A percentile compares a stretch with the other conserved stretches of the same genome.
Conservation (phyloP, 2,113 vertebrate genomes). For the Isurus oxyrinchus region DNA sequence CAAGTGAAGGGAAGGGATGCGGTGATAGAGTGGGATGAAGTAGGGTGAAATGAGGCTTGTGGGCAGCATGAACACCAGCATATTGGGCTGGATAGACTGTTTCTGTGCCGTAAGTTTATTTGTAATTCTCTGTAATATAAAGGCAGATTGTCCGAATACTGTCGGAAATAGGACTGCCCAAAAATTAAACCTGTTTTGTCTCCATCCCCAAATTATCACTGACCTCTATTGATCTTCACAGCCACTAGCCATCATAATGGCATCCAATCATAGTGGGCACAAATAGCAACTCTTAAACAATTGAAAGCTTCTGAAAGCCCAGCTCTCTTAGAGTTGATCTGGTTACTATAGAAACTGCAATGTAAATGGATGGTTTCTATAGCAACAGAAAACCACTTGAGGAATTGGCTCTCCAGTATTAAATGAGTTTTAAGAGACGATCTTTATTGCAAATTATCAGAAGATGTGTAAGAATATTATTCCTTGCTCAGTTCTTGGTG, state of each 20-base stretch:
- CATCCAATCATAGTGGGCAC: neutral
- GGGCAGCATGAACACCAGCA: neutral
- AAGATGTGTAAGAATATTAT: neutral
- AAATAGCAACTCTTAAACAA: neutral
- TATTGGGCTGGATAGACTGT: neutral
- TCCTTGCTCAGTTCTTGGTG: neutral
- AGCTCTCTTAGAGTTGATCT: neutral
- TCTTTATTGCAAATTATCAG: conserved; percentile 22
- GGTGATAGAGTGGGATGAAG: neutral
- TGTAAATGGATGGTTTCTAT: neutral
- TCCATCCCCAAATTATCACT: neutral
- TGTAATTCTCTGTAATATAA: neutral
- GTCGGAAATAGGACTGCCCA: neutral
- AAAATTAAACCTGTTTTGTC: neutral
- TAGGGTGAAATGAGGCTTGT: neutral
- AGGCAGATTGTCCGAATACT: neutral
- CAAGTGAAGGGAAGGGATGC: neutral
- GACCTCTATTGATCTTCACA: neutral
- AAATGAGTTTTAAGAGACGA: conserved; percentile 16
- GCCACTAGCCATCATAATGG: neutral
- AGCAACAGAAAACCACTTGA: neutral
- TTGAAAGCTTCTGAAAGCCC: neutral
- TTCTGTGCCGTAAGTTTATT: neutral
- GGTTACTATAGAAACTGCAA: neutral
- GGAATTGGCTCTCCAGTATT: neutral